Evolutionary conservation across 2,113 vertebrate species (phyloP), one percentile per base, ranked within the genome.

Genomic region (Saccopteryx leptura): DNA sequence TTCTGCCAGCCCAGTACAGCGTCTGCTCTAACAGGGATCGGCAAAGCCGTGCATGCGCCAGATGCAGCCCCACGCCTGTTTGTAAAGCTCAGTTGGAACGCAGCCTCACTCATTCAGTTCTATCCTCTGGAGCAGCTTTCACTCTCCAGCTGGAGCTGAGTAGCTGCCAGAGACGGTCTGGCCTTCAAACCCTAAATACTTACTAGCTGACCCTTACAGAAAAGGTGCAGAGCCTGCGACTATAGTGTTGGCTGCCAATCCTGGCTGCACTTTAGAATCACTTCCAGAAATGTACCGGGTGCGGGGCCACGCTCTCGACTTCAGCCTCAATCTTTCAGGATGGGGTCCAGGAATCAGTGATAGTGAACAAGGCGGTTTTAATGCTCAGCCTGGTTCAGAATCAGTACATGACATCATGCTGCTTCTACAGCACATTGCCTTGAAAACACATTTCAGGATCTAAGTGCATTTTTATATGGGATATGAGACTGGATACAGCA

Each of bases 11-110:
- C 31, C 21, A 91, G 63, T 54, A 9, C 48, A 11, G 1, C 2
- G 8, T 65, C 9, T 52, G 82, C 17, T 58, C 33, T 0, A 63
- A 48, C 9, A 26, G 50, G 48, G 12, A 61, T 4, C 7, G 23
- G 72, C 23, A n/a, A 88, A 17, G 58, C 15, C 39, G 2, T 58
- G 33, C 31, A 0, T 0, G 33, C 80, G 68, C 58, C 71, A 63
- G 74, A 23, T 13, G 50, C 76, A 83, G 82, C 13, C 24, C n/a
- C 50, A 21, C 28, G 18, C 6, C 28, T 74, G 76, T 17, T 76
- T 76, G 52, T 80, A 81, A 78, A 86, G 68, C 69, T 93, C 86
- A 68, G 65, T 50, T 91, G 66, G 52, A 56, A 94, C 39, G 23
- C 63, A 83, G 18, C 26, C 81, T 76, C 3, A 12, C 21, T 9